phyloP scores from a whole-genome alignment of 2,113 vertebrate genomes.

The Chaetodon trifascialis region DNA sequence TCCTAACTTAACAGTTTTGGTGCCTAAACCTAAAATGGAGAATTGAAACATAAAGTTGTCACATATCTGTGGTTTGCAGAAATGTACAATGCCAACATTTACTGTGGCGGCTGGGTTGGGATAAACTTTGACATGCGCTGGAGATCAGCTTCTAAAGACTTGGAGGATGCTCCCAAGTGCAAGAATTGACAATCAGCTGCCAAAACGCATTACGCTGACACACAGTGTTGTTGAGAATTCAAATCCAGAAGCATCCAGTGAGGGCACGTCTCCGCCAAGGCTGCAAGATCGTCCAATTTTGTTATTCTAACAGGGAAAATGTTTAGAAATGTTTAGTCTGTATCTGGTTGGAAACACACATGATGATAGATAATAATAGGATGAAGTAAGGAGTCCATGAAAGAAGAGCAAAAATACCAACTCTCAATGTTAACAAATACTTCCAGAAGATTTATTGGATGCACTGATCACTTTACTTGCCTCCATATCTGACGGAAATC shows the following conservation, averaged over 20 bases:
- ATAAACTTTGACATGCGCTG: not conserved
- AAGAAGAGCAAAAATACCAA: not conserved
- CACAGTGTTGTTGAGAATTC: not conserved
- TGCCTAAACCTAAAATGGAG: no score
- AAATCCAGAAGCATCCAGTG: conserved; percentile 1
- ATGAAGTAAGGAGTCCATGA: not conserved
- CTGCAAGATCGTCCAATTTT: not conserved
- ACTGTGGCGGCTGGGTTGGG: no score
- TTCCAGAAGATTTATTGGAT: not conserved
- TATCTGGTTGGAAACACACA: not conserved
- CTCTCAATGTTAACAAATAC: not conserved
- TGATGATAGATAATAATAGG: not conserved
- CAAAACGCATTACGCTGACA: conserved; percentile 14
- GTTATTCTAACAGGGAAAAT: not conserved
- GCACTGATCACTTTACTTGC: not conserved
- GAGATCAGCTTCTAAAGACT: conserved; percentile 4
- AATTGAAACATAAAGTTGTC: no score
- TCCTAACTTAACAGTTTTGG: no score
- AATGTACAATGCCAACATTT: no score
- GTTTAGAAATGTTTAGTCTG: conserved; percentile 23
- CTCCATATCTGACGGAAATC: not conserved
- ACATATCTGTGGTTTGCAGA: no score
- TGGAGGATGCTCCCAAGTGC: not conserved
- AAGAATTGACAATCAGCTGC: not conserved
- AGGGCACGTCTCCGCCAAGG: not conserved